A percentile compares a stretch with the other conserved stretches of the same genome.
Conservation (phyloP, 2,797 vertebrate species). For the Leuciscus waleckii region DNA sequence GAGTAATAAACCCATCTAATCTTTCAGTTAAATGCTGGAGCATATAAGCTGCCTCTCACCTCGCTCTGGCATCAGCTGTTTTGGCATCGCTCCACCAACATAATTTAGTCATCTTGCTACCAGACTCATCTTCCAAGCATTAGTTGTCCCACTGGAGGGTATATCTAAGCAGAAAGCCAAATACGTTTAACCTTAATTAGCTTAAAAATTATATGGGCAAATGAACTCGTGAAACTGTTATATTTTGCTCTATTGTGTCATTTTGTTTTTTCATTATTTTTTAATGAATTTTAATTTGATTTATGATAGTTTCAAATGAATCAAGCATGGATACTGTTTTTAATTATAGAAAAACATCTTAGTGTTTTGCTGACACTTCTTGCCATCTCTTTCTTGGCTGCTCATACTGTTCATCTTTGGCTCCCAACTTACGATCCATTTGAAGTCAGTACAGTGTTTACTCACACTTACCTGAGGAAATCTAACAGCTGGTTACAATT, state of each 20-base stretch:
- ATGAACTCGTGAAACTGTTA: too few relatives aligned
- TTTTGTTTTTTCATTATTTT: too few relatives aligned
- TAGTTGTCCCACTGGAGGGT: too few relatives aligned
- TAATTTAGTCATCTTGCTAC: not conserved
- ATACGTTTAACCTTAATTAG: too few relatives aligned
- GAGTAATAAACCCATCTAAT: not conserved
- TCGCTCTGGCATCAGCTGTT: too few relatives aligned
- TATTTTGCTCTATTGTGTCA: too few relatives aligned
- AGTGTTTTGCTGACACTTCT: not conserved
- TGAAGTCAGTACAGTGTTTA: constrained; percentile 58
- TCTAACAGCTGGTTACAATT: constrained; percentile 59
- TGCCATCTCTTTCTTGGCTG: not conserved
- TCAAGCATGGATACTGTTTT: not conserved
- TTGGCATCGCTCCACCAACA: not conserved
- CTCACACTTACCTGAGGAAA: constrained; percentile 53
- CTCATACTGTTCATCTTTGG: not conserved
- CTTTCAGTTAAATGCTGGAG: too few relatives aligned
- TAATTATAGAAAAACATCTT: not conserved
- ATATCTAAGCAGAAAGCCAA: too few relatives aligned
- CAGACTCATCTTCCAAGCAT: not conserved
- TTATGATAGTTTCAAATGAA: not conserved
- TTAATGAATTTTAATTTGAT: too few relatives aligned
- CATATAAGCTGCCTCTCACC: not conserved
- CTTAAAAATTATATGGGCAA: too few relatives aligned
- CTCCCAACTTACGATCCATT: constrained; percentile 28